phyloP scores from a whole-genome alignment of 2,888 invertebrate species.

The Euspilapteryx auroguttella region DNA sequence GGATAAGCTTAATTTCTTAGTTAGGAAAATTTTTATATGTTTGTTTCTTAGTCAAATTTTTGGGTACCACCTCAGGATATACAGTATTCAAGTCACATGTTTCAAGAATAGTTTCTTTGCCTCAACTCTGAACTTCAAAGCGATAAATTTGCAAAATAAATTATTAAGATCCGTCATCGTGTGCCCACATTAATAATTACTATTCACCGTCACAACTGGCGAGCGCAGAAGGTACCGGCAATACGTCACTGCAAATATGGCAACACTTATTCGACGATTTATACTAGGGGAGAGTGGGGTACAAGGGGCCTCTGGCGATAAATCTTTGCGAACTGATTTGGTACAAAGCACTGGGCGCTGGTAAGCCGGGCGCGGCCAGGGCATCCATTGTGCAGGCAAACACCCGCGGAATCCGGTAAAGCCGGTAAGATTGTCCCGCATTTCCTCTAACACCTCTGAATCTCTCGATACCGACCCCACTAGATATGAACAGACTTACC shows the following conservation, averaged over 20 bases:
- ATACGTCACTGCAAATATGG: constrained; percentile 59
- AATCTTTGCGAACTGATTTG: constrained; percentile 55
- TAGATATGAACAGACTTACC: constrained; percentile 6
- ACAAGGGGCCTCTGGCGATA: constrained; percentile 44
- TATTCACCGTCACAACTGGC: constrained; percentile 32
- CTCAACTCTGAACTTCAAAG: constrained; percentile 13
- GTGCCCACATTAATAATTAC: constrained; percentile 49
- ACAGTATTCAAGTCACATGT: no score
- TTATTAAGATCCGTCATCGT: constrained; percentile 50
- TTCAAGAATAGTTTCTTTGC: no score
- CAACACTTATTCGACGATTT: constrained; percentile 57
- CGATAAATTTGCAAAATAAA: constrained; percentile 48
- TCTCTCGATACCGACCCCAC: constrained; percentile 11
- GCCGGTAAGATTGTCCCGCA: constrained; percentile 52
- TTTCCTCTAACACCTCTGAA: constrained; percentile 49
- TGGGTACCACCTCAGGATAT: no score
- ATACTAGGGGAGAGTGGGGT: constrained; percentile 33
- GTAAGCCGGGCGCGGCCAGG: constrained; percentile 46
- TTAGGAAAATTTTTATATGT: no score
- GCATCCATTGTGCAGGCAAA: constrained; percentile 44
- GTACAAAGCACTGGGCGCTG: constrained; percentile 52
- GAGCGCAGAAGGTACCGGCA: constrained; percentile 42
- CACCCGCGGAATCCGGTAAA: constrained; percentile 56
- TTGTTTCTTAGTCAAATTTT: no score
- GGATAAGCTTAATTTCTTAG: no score